phyloP scores from a whole-genome alignment of 2,113 vertebrate genomes.

The Melanostigma gelatinosum region DNA sequence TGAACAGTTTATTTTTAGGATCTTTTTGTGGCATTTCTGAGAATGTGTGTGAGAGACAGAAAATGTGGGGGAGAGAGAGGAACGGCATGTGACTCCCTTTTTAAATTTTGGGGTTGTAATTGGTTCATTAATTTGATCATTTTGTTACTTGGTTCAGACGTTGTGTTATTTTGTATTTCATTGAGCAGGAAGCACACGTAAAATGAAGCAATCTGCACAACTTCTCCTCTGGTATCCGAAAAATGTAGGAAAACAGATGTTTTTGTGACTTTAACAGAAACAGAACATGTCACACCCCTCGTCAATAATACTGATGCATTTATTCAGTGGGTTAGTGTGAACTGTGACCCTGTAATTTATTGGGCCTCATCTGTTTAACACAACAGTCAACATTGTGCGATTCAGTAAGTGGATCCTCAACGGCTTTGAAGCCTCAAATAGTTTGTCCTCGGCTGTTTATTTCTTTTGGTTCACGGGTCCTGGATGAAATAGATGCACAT shows the following conservation, averaged over 20 bases:
- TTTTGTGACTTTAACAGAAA: not conserved
- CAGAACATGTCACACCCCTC: not conserved
- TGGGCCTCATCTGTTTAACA: constrained; percentile 1
- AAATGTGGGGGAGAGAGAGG: not conserved
- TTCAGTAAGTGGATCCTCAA: constrained; percentile 15
- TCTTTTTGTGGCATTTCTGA: not conserved
- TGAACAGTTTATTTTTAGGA: not conserved
- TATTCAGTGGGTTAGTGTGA: not conserved
- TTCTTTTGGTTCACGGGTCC: constrained; percentile 20
- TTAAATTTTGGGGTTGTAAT: not conserved
- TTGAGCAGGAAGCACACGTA: not conserved
- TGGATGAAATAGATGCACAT: constrained; percentile 37
- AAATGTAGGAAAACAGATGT: not conserved
- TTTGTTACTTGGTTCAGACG: not conserved
- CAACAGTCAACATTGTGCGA: not conserved
- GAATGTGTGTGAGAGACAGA: not conserved
- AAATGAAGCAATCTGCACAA: not conserved
- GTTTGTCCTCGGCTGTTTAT: constrained; percentile 43
- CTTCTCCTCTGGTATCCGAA: not conserved
- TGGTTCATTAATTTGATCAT: not conserved
- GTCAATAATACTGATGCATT: not conserved
- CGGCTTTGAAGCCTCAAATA: not conserved
- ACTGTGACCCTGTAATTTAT: not conserved
- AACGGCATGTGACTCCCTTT: not conserved
- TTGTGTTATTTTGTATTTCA: not conserved